Evolutionary conservation across 2,797 vertebrate species (phyloP).

Genomic region (Holocentrus rufus): DNA sequence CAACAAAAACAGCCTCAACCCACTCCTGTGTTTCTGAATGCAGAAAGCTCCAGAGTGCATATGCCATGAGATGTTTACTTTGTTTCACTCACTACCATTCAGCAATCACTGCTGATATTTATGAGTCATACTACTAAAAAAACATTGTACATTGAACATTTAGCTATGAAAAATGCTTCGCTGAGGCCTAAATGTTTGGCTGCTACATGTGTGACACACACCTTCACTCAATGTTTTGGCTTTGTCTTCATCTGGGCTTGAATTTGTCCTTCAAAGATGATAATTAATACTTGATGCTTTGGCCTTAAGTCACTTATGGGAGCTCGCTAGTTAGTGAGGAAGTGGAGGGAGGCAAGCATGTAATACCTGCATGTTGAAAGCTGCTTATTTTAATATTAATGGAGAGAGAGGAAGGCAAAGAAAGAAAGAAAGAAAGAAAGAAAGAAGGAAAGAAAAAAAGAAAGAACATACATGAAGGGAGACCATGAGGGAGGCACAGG

Average conservation of each 20-base stretch:
- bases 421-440: conserved; percentile 9
- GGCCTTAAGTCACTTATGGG: conserved; percentile 9
- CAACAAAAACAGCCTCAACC: no score
- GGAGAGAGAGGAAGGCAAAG: conserved; percentile 36
- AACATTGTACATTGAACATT: no score
- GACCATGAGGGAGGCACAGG: not conserved
- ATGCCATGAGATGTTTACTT: no score
- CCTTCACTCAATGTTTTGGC: not conserved
- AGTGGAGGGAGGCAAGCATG: conserved; percentile 20
- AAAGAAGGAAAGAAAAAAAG: not conserved
- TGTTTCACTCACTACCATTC: no score
- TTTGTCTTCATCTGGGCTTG: not conserved
- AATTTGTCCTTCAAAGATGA: conserved; percentile 27
- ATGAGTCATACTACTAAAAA: no score
- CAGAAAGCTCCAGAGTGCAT: no score
- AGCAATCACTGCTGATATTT: no score
- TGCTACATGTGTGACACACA: no score
- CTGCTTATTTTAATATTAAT: conserved; percentile 61
- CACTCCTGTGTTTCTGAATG: no score
- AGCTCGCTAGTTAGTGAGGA: conserved; percentile 37
- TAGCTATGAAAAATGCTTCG: no score
- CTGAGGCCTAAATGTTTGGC: no score
- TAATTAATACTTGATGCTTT: conserved; percentile 33
- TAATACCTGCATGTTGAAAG: conserved; percentile 42
- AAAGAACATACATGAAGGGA: not conserved